Evolutionary conservation across 2,888 invertebrate genomes (phyloP).

Genomic region (Trachelus tabidus): DNA sequence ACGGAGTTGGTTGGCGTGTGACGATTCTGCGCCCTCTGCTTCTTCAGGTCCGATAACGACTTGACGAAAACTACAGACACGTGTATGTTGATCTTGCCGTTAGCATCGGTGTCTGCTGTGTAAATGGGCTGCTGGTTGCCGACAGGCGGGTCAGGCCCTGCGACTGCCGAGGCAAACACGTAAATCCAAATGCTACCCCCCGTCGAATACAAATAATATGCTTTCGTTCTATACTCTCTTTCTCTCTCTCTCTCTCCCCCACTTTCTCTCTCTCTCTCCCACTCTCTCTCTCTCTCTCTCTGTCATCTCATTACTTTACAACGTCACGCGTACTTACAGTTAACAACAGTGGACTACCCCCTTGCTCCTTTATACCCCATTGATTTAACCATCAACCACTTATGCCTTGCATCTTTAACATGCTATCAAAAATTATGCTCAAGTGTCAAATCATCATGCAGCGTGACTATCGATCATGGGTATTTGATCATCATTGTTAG

Average conservation of each 20-base stretch:
- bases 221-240: conserved; percentile 13
- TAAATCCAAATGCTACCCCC: conserved; percentile 54
- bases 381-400: too few relatives aligned
- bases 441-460: too few relatives aligned
- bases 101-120: conserved; percentile 77
- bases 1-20: conserved; percentile 71
- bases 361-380: too few relatives aligned
- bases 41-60: conserved; percentile 92
- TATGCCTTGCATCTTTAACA: too few relatives aligned
- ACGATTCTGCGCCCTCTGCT: conserved; percentile 87
- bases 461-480: too few relatives aligned
- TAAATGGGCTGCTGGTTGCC: conserved; percentile 66
- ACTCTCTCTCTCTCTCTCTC: conserved; percentile 28
- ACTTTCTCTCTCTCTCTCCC: conserved; percentile 17
- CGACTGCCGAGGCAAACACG: conserved; percentile 62
- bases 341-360: neutral
- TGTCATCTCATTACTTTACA: conserved; percentile 21
- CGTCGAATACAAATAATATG: too few relatives aligned
- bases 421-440: too few relatives aligned
- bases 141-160: conserved; percentile 59
- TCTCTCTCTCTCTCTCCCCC: conserved; percentile 15
- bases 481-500: too few relatives aligned
- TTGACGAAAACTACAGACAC: conserved; percentile 86
- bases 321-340: conserved; percentile 2
- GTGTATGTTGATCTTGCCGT: conserved; percentile 90